Evolutionary conservation across 2,797 vertebrate species (phyloP).

Genomic region (Pterois miles): DNA sequence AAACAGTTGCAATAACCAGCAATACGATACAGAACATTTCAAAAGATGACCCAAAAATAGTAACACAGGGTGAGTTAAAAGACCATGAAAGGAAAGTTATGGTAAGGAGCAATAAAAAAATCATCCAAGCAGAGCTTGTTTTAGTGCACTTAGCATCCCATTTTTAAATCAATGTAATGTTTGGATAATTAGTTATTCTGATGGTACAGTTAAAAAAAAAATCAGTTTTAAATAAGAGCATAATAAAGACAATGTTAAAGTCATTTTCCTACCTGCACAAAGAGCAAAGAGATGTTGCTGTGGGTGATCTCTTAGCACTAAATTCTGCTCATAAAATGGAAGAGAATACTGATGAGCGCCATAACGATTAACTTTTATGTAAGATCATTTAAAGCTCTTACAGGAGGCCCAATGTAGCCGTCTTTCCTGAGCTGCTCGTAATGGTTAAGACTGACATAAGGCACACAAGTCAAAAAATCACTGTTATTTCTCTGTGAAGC

Average conservation of each 20-base stretch:
- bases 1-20: no score
- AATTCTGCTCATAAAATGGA: background rate
- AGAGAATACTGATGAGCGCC: background rate
- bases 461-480: background rate
- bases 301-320: background rate
- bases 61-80: background rate
- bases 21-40: no score
- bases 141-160: background rate
- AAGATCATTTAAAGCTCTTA: background rate
- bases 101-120: background rate
- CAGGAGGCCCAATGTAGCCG: background rate
- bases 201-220: background rate
- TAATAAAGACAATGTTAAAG: background rate
- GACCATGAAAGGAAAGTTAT: background rate
- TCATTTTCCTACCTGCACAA: background rate
- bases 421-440: background rate
- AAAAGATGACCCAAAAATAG: no score
- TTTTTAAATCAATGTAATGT: background rate
- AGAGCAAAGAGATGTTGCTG: background rate
- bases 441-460: background rate
- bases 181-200: background rate
- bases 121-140: background rate
- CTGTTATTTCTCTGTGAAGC: slow-evolving; percentile 33
- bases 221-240: background rate
- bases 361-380: background rate